phyloP scores from a whole-genome alignment of 2,797 vertebrate species.

The Silurus lanzhouensis region DNA sequence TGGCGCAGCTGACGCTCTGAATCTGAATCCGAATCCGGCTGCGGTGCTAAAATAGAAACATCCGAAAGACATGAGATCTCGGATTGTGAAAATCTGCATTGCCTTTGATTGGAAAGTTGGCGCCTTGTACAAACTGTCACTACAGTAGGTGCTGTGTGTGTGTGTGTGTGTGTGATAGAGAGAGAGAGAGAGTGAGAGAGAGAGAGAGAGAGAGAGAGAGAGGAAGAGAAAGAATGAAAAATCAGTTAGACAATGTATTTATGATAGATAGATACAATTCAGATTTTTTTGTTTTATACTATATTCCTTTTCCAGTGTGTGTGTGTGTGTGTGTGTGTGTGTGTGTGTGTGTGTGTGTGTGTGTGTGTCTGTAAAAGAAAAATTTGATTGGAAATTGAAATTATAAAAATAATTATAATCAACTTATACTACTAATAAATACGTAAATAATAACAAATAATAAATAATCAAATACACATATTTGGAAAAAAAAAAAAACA shows the following conservation, averaged over 20 bases:
- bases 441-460: neutral
- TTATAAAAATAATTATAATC: too few relatives aligned
- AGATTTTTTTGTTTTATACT: neutral
- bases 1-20: neutral
- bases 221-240: neutral
- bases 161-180: neutral
- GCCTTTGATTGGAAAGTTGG: neutral
- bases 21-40: neutral
- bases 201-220: neutral
- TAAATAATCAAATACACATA: neutral
- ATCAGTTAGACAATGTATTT: neutral
- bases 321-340: too few relatives aligned
- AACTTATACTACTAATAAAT: neutral
- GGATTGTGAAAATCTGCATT: slow-evolving; percentile 9
- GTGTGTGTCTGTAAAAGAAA: too few relatives aligned
- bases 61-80: neutral
- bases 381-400: too few relatives aligned
- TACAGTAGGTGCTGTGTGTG: neutral
- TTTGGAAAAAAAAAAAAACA: neutral
- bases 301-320: neutral
- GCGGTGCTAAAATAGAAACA: neutral
- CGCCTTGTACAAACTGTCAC: neutral
- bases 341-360: too few relatives aligned
- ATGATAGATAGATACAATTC: neutral
- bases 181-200: neutral